Conservation (phyloP, 2,888 invertebrate species). For the Apantesis nais region DNA sequence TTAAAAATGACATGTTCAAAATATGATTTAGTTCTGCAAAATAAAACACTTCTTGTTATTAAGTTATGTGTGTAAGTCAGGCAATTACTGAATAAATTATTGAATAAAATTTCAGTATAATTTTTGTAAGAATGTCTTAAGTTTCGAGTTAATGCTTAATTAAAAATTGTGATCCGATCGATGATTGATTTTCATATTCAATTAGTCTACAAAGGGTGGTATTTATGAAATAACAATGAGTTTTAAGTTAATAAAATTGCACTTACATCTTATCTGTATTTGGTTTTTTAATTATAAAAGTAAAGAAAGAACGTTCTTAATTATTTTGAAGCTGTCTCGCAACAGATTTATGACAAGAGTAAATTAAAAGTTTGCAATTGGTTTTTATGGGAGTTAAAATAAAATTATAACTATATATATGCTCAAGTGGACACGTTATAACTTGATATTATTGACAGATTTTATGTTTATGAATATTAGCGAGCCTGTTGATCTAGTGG, state of each 20-base stretch:
- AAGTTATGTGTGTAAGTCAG: neutral
- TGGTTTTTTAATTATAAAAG: slow-evolving; percentile 1
- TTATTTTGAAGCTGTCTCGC: slow-evolving; percentile 14
- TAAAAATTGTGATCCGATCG: neutral
- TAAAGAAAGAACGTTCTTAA: slow-evolving; percentile 10
- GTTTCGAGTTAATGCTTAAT: too few relatives aligned
- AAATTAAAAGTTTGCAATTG: slow-evolving; percentile 7
- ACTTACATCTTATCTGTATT: neutral
- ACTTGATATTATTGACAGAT: neutral
- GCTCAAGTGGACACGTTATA: neutral
- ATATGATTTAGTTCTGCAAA: neutral
- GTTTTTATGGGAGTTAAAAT: neutral
- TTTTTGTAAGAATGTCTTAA: neutral
- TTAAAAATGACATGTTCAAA: neutral
- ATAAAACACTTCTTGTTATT: neutral
- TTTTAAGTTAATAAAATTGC: neutral
- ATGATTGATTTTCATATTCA: neutral
- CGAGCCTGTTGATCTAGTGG: too few relatives aligned
- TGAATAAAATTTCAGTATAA: neutral
- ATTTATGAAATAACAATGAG: neutral
- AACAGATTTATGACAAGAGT: slow-evolving; percentile 11
- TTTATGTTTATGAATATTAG: too few relatives aligned
- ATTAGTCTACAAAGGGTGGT: neutral
- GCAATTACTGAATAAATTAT: neutral
- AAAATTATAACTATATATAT: neutral